Conservation (phyloP, 2,113 vertebrate species). For the Phoenicopterus ruber region DNA sequence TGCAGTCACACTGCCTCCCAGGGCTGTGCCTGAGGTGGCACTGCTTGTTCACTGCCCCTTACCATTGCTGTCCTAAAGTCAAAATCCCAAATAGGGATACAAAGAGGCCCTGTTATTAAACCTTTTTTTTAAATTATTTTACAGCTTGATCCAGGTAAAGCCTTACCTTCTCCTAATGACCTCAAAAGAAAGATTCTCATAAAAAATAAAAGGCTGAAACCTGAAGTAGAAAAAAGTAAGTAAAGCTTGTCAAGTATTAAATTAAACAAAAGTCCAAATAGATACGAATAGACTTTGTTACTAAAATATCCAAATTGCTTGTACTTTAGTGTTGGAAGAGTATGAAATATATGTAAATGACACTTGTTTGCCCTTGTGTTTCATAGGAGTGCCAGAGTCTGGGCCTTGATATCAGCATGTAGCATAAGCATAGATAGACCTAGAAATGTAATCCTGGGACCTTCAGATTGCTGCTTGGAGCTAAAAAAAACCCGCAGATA, state of each 20-base stretch:
- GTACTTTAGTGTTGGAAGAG: background rate
- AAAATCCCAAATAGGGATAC: background rate
- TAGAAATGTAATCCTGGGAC: background rate
- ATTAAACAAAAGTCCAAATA: background rate
- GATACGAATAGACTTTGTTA: background rate
- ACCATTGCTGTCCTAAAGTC: background rate
- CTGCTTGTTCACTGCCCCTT: background rate
- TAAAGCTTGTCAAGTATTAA: background rate
- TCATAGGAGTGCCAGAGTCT: background rate
- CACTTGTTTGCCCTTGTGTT: background rate
- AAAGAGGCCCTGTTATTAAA: background rate
- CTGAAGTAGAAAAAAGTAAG: slow-evolving; percentile 97
- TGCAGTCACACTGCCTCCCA: background rate
- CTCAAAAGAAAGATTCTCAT: slow-evolving; percentile 98
- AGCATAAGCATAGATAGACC: background rate
- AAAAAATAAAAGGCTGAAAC: slow-evolving; percentile 97
- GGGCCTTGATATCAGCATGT: background rate
- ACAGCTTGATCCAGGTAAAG: slow-evolving; percentile 88
- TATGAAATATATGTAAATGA: background rate
- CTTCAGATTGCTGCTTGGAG: background rate
- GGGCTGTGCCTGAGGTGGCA: background rate
- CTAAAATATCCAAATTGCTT: background rate
- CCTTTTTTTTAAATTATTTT: slow-evolving; percentile 27
- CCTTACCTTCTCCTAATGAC: slow-evolving; percentile 92
- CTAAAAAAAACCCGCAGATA: slow-evolving; percentile 15